phyloP scores from a whole-genome alignment of 1,140 invertebrate genomes.

The Leguminivora glycinivorella region DNA sequence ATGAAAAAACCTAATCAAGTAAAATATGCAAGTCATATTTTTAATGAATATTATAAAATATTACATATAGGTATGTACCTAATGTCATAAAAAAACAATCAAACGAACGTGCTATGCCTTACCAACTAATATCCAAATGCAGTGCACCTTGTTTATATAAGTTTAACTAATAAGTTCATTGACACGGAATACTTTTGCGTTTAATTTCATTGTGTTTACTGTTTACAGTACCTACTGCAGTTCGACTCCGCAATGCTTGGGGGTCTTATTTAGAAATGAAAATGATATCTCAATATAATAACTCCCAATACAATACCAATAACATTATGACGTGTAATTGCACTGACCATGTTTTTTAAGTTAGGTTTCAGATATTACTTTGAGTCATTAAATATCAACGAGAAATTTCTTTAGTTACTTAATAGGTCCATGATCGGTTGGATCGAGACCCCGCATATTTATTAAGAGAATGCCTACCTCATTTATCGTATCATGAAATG shows the following conservation, averaged over 20 bases:
- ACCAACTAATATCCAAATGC: slow-evolving; percentile 12
- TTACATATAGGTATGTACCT: background rate
- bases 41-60: background rate
- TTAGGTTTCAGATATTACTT: background rate
- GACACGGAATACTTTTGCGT: slow-evolving; percentile 17
- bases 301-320: background rate
- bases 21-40: background rate
- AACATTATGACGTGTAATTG: background rate
- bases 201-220: slow-evolving; percentile 22
- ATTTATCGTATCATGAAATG: slow-evolving; percentile 7
- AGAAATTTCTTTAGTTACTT: too few species aligned
- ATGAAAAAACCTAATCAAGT: too few species aligned
- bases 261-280: background rate
- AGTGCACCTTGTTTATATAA: slow-evolving; percentile 9
- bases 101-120: background rate
- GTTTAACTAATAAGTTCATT: slow-evolving; percentile 21
- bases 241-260: background rate
- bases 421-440: background rate
- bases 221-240: background rate
- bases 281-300: background rate
- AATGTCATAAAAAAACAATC: too few species aligned
- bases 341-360: background rate
- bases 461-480: background rate
- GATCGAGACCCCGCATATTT: background rate
- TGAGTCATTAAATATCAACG: too few species aligned